phyloP scores from a whole-genome alignment of 2,888 invertebrate species.

The Callimorpha dominula region DNA sequence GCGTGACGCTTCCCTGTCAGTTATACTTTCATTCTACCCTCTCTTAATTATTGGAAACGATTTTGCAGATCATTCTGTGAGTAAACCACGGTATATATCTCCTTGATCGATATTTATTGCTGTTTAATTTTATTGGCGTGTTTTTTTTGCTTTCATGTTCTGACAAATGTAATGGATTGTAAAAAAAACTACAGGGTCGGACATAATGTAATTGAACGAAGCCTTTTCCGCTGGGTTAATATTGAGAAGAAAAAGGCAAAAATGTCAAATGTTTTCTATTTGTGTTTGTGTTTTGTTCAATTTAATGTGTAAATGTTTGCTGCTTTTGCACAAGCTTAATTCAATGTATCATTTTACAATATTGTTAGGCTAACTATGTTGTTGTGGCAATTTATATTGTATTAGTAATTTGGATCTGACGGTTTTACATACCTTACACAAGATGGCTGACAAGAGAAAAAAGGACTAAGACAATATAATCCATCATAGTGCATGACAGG shows the following conservation, averaged over 20 bases:
- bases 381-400: too few relatives aligned
- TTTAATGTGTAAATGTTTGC: background rate
- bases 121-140: slow-evolving; percentile 16
- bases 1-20: slow-evolving; percentile 46
- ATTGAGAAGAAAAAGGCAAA: background rate
- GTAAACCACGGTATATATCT: slow-evolving; percentile 8
- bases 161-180: background rate
- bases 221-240: background rate
- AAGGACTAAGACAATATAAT: too few relatives aligned
- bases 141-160: background rate
- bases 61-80: slow-evolving; percentile 37
- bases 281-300: background rate
- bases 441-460: too few relatives aligned
- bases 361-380: slow-evolving; percentile 11
- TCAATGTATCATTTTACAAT: slow-evolving; percentile 40
- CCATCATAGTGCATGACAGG: too few relatives aligned
- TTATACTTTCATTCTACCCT: slow-evolving; percentile 36
- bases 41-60: slow-evolving; percentile 49
- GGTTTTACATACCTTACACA: too few relatives aligned
- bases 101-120: slow-evolving; percentile 18
- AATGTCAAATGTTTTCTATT: background rate
- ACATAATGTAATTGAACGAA: background rate
- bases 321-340: slow-evolving; percentile 32
- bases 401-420: too few relatives aligned
- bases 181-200: background rate